Evolutionary conservation across 2,888 invertebrate species (phyloP).

Genomic region (Ametastegia equiseti): DNA sequence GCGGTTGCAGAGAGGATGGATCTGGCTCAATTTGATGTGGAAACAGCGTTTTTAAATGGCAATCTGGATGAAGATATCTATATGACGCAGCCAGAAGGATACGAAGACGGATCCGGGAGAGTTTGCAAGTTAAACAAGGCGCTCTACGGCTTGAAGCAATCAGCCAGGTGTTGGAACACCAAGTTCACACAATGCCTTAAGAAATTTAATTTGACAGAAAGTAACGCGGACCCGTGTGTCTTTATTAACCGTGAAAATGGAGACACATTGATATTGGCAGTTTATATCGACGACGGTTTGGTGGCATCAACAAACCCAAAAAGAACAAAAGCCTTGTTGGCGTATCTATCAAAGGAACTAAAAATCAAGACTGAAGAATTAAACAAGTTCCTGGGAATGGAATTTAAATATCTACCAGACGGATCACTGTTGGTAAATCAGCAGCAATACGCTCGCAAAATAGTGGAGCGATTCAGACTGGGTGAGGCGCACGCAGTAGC

Average conservation of each 20-base stretch:
- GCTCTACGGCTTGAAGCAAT: conserved; percentile 55
- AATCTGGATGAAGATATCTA: conserved; percentile 43
- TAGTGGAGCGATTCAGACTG: no score
- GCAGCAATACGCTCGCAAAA: no score
- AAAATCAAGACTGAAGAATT: no score
- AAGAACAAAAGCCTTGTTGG: no score
- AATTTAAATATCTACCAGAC: no score
- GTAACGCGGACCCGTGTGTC: conserved; percentile 51
- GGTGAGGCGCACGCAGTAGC: no score
- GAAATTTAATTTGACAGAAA: conserved; percentile 54
- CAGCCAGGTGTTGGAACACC: conserved; percentile 56
- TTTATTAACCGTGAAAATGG: neutral
- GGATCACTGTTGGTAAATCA: no score
- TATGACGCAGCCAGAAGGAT: conserved; percentile 55
- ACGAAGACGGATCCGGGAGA: conserved; percentile 42
- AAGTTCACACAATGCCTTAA: conserved; percentile 55
- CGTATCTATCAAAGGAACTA: no score
- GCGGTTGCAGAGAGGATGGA: conserved; percentile 53
- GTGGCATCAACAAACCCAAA: no score
- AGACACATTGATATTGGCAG: no score
- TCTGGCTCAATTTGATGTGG: conserved; percentile 52
- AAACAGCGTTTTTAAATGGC: conserved; percentile 55
- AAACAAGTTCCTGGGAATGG: no score
- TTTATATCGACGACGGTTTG: no score
- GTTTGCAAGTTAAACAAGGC: conserved; percentile 56